These are phyloP conservation scores for Solea senegalensis DNA, from an alignment of 2,113 vertebrate species.

Conservation along the genomic window DNA sequence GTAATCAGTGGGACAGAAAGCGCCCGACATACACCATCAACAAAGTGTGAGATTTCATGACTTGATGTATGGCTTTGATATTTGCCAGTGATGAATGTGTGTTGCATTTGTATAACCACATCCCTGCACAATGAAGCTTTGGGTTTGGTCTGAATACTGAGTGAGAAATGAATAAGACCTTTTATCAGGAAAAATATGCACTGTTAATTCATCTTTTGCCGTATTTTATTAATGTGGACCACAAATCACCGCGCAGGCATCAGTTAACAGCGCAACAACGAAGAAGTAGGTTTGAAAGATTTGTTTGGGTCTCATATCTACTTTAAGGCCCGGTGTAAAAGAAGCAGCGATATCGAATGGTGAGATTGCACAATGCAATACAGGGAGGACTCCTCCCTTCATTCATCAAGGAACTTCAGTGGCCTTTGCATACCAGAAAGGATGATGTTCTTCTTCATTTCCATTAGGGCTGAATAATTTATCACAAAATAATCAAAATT, in stretches of 20 bases:
- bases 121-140: slow-evolving; percentile 40
- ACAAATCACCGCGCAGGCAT: slow-evolving; percentile 30
- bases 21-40: slow-evolving; percentile 30
- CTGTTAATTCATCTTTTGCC: slow-evolving; percentile 50
- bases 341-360: no score
- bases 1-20: slow-evolving; percentile 11
- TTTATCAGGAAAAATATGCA: slow-evolving; percentile 36
- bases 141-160: slow-evolving; percentile 20
- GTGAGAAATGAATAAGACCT: slow-evolving; percentile 66
- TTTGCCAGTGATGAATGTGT: slow-evolving; percentile 58
- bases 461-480: no score
- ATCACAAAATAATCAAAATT: no score
- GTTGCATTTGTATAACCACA: slow-evolving; percentile 38
- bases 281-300: slow-evolving; percentile 1
- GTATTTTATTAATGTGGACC: slow-evolving; percentile 37
- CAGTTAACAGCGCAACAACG: slow-evolving; percentile 20
- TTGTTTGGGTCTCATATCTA: no score
- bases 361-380: no score
- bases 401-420: no score
- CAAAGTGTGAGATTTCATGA: slow-evolving; percentile 33
- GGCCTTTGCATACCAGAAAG: no score
- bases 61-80: slow-evolving; percentile 65
- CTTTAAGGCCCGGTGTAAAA: no score
- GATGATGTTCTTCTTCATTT: no score
- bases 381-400: no score